Evolutionary conservation across 2,797 vertebrate genomes (phyloP).

Genomic region (Clamator glandarius): DNA sequence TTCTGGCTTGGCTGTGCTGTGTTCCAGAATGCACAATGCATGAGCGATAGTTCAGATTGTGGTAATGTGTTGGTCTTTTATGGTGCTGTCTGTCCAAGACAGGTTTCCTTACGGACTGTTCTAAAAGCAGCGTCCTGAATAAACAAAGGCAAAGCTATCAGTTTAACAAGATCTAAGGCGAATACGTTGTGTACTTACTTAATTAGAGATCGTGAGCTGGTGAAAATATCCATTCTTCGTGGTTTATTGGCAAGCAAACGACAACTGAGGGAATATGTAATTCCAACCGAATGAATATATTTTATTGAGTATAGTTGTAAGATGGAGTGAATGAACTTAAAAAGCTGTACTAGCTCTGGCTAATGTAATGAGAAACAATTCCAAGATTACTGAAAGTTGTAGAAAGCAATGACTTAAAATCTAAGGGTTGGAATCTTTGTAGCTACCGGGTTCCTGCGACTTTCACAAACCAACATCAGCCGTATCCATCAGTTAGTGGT

Average conservation of each 20-base stretch:
- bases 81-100: neutral
- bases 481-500: neutral
- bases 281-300: neutral
- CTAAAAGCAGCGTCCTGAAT: neutral
- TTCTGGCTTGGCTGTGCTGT: constrained; percentile 33
- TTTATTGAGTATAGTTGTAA: neutral
- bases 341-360: neutral
- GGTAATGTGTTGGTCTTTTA: neutral
- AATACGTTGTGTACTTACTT: neutral
- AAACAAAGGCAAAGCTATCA: neutral
- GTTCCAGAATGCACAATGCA: constrained; percentile 42
- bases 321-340: neutral
- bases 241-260: neutral
- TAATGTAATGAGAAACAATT: neutral
- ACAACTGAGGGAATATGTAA: neutral
- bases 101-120: neutral
- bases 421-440: neutral
- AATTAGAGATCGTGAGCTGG: neutral
- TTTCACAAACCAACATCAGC: neutral
- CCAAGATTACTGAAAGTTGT: neutral
- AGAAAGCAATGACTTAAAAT: neutral
- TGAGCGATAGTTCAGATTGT: constrained; percentile 40
- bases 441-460: neutral
- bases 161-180: neutral
- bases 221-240: neutral